Conservation (phyloP, 2,113 vertebrate genomes). For the Megaceryle torquata region DNA sequence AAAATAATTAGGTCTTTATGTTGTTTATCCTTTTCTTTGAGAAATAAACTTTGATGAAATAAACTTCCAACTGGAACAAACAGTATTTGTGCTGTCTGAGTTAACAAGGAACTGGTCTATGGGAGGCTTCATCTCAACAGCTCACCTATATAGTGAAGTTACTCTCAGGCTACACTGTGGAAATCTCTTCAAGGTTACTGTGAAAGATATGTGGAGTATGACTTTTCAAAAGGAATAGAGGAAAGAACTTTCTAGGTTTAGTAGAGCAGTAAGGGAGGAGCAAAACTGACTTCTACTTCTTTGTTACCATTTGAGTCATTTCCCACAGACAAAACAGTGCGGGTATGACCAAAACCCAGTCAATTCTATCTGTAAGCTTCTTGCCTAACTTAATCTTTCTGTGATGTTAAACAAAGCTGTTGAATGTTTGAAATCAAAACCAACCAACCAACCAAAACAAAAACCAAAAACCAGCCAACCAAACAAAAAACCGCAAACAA, state of each 20-base stretch:
- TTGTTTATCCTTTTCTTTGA: not conserved
- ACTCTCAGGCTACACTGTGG: not conserved
- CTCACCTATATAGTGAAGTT: not conserved
- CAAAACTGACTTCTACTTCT: not conserved
- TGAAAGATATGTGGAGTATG: not conserved
- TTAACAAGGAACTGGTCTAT: not conserved
- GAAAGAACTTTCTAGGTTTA: not conserved
- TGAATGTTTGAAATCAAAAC: not conserved
- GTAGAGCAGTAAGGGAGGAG: not conserved
- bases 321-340: not conserved
- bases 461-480: too few species aligned
- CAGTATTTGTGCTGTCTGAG: not conserved
- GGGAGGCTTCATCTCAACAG: accelerated
- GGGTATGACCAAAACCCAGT: not conserved
- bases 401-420: not conserved
- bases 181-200: not conserved
- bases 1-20: not conserved
- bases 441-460: not conserved
- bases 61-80: not conserved
- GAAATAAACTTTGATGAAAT: not conserved
- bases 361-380: not conserved
- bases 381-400: not conserved
- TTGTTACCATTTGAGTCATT: not conserved
- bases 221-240: not conserved
- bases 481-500: not conserved